These are phyloP conservation scores for Machimus atricapillus DNA, from an alignment of 2,888 invertebrate species.

Conservation along the genomic window DNA sequence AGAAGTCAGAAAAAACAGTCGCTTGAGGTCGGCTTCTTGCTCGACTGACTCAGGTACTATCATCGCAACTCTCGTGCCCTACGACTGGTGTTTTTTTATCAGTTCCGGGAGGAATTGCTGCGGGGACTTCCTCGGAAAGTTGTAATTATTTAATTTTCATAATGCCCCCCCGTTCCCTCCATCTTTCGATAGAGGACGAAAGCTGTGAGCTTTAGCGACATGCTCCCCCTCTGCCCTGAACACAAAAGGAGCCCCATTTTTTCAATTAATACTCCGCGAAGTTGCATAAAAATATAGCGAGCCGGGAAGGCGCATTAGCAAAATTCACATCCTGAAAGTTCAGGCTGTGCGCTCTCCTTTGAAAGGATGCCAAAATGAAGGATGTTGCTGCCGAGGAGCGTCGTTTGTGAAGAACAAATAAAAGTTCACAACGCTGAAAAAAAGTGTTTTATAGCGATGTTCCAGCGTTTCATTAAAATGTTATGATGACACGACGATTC, in stretches of 20 bases:
- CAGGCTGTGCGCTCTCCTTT: not conserved
- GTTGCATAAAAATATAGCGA: not conserved
- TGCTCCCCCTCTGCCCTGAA: not conserved
- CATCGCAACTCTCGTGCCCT: not conserved
- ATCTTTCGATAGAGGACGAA: not conserved
- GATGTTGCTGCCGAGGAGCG: not conserved
- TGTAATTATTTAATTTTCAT: conserved; percentile 33
- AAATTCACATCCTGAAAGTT: not conserved
- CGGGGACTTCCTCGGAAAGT: not conserved
- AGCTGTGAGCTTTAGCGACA: not conserved
- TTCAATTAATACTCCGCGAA: not conserved
- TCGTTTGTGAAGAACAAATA: conserved; percentile 7
- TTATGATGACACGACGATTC: conserved; percentile 31
- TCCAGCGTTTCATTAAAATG: conserved; percentile 36
- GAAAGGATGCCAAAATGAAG: conserved; percentile 17
- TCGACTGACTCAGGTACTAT: not conserved
- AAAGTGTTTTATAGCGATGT: conserved; percentile 17
- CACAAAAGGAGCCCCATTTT: not conserved
- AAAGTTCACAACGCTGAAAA: not conserved
- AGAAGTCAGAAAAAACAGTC: conserved; percentile 16
- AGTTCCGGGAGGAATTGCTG: conserved; percentile 9
- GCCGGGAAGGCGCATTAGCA: not conserved
- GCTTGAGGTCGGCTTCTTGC: not conserved
- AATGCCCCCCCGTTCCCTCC: not conserved
- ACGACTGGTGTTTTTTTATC: not conserved